Evolutionary conservation across 1,140 invertebrate genomes (phyloP).

Genomic region (Plectus sambesii): DNA sequence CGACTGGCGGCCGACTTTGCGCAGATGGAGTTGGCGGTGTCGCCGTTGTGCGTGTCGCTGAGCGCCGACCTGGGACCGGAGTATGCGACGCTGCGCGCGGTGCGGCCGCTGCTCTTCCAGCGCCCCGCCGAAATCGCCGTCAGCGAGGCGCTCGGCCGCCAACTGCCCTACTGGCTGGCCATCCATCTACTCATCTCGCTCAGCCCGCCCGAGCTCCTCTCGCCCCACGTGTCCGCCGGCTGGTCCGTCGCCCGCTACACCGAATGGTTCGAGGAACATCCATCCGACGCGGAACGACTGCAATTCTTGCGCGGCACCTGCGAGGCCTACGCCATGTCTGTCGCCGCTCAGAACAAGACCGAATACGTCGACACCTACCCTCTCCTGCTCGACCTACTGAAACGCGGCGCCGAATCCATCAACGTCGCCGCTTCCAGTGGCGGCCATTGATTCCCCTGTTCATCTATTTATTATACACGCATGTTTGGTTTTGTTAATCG

Average conservation of each 20-base stretch:
- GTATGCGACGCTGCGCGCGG: conserved; percentile 15
- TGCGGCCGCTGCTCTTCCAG: neutral
- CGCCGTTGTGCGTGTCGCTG: conserved; percentile 9
- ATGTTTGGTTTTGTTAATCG: too few species aligned
- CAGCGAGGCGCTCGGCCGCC: neutral
- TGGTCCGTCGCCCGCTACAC: conserved; percentile 37
- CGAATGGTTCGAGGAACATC: conserved; percentile 33
- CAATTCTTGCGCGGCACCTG: conserved; percentile 33
- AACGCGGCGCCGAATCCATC: too few species aligned
- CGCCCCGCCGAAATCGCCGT: conserved; percentile 3
- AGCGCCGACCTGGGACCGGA: conserved; percentile 24
- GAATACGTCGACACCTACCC: conserved; percentile 33
- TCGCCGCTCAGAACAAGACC: conserved; percentile 24
- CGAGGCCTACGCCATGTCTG: conserved; percentile 34
- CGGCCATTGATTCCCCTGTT: too few species aligned
- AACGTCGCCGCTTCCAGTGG: too few species aligned
- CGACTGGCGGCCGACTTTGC: conserved; percentile 2
- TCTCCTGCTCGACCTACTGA: too few species aligned
- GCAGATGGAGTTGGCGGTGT: neutral
- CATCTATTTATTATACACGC: too few species aligned
- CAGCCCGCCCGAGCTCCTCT: conserved; percentile 14
- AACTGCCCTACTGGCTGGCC: conserved; percentile 23
- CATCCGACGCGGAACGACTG: conserved; percentile 26
- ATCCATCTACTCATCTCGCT: conserved; percentile 29
- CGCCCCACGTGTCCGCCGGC: conserved; percentile 36